Base-by-base conservation (phyloP, 2,888 invertebrate genomes). In the Caenorhabditis sp. region DNA sequence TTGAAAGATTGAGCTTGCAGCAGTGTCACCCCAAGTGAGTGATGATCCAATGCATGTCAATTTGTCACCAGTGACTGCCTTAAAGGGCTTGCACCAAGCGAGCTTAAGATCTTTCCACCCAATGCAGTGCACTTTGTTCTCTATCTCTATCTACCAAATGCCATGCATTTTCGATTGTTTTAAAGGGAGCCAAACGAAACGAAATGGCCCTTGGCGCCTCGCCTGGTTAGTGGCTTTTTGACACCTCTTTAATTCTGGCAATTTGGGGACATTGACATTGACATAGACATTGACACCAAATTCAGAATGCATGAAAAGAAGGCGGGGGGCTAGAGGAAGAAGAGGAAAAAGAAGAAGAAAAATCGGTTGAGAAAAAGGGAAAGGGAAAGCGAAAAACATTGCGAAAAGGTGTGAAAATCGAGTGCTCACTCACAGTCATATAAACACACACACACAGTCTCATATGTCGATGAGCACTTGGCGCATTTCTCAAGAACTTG, bases 401-500 rank as follows among this genome's bases (percentile, higher is more conserved):
- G 32, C 20, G 35, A 58, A 77, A 68, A 70, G 64, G 70, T 70
- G 70, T 70, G 70, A 78, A 77, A 78, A 70, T 58, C 51, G 22
- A 67, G 69, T 67, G 67, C 76, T 76, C 65, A 32, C 32, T n/a
- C 4, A 71, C 24, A 79, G 71, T 79, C 71, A 60, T 18, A 62
- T 56, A 64, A 50, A 76, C 32, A n/a, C 24, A 77, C 77, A 77
- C 69, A 65, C 64, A 70, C 78, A 70, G 78, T 78, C 78, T 78
- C 78, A 70, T 65, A 78, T 69, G 70, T 69, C 70, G 60, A 69
- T 69, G 78, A 79, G 79, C 70, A 79, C 79, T 79, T 79, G 70
- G 71, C 79, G 79, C 79, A 71, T 71, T 79, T 79, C 79, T 79
- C 79, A 79, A 79, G 79, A 79, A 79, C 79, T 64, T 70, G 72